Percentiles rank a stretch among this genome's conserved stretches.
These are phyloP conservation scores for Tipula helvola DNA, from an alignment of 2,888 invertebrate genomes.

Conservation along the genomic window DNA sequence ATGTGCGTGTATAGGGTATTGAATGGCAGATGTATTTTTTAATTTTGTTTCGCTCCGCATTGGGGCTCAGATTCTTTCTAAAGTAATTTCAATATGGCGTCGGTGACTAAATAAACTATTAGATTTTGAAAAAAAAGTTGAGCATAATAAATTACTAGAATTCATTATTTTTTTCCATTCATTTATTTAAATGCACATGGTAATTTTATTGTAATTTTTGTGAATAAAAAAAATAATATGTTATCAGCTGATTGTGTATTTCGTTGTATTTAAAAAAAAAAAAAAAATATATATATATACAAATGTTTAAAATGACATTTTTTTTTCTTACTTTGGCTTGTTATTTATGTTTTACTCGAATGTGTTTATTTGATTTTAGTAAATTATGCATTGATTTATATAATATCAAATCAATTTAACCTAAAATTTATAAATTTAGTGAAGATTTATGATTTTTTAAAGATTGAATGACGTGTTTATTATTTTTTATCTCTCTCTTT, in stretches of 20 bases:
- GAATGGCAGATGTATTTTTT: constrained; percentile 9
- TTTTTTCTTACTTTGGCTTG: not conserved
- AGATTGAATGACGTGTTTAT: constrained; percentile 4
- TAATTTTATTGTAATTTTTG: not conserved
- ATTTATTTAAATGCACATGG: not conserved
- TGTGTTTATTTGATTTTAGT: not conserved
- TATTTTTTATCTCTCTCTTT: constrained; percentile 6
- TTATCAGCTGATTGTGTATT: constrained; percentile 9
- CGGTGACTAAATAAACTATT: constrained; percentile 11
- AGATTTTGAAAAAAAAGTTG: not conserved
- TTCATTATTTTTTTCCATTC: not conserved
- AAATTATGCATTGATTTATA: not conserved
- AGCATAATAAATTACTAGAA: not conserved
- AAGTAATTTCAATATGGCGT: constrained; percentile 18
- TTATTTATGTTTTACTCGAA: not conserved
- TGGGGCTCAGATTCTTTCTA: constrained; percentile 17
- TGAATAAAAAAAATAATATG: not conserved
- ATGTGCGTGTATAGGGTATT: not conserved
- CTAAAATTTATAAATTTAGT: not conserved
- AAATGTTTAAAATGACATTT: constrained; percentile 5
- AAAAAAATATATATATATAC: not conserved
- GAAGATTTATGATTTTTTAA: not conserved
- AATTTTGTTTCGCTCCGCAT: constrained; percentile 13
- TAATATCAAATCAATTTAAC: not conserved
- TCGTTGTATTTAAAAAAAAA: not conserved